These are phyloP conservation scores for Odontothrips loti DNA, from an alignment of 2,888 invertebrate species.

Conservation along the genomic window DNA sequence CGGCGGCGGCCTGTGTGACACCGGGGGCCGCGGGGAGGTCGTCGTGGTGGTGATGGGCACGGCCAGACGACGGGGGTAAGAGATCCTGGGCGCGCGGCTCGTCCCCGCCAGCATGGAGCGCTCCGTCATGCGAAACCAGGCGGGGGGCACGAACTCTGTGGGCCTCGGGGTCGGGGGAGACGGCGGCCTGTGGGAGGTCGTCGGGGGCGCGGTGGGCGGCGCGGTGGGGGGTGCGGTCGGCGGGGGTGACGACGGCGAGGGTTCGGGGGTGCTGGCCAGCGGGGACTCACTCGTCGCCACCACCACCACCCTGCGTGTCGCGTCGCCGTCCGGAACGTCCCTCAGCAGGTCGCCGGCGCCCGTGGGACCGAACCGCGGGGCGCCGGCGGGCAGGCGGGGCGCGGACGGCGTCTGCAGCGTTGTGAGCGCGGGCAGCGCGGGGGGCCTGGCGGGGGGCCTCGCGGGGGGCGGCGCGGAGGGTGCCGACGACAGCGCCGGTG, in stretches of 20 bases:
- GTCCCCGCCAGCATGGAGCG: conserved; percentile 11
- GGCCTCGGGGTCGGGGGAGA: background rate
- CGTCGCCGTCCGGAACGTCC: conserved; percentile 20
- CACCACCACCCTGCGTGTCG: conserved; percentile 5
- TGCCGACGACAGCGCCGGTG: background rate
- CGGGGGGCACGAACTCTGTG: background rate
- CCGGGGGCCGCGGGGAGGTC: background rate
- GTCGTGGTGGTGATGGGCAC: background rate
- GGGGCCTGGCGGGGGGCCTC: background rate
- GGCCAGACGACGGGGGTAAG: conserved; percentile 4
- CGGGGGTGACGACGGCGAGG: background rate
- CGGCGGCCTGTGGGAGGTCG: background rate
- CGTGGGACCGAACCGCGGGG: conserved; percentile 9
- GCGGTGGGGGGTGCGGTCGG: background rate
- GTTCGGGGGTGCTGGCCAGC: background rate
- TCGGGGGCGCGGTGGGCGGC: background rate
- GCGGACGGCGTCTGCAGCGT: too few relatives aligned
- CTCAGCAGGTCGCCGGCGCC: conserved; percentile 13
- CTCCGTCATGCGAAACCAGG: conserved; percentile 21
- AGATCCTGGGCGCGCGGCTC: conserved; percentile 10
- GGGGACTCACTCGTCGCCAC: background rate
- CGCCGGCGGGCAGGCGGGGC: background rate
- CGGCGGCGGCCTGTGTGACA: background rate
- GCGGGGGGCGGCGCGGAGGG: conserved; percentile 12
- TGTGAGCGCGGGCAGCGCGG: background rate